Conservation (phyloP, 1,140 invertebrate genomes). For the Megalopta genalis region DNA sequence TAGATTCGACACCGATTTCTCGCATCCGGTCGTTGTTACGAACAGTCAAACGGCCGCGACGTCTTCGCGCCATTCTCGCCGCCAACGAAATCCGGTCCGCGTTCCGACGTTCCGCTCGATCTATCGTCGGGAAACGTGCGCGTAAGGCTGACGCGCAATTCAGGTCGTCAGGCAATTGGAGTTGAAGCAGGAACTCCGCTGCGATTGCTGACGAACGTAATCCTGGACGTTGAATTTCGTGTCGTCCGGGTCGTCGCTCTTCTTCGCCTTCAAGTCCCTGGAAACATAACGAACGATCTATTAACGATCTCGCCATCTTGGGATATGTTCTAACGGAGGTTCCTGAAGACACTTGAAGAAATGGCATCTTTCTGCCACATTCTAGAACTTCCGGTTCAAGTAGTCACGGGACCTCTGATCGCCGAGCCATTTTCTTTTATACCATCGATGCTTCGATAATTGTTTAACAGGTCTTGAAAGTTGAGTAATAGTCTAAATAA, state of each 20-base stretch:
- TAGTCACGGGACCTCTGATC: too few relatives aligned
- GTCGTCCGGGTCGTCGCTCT: constrained; percentile 81
- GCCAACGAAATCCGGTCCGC: constrained; percentile 68
- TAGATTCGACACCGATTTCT: not conserved
- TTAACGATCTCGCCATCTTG: not conserved
- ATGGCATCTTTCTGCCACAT: too few relatives aligned
- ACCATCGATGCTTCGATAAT: too few relatives aligned
- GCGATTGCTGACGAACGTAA: constrained; percentile 84
- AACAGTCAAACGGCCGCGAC: constrained; percentile 3
- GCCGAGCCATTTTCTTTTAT: too few relatives aligned
- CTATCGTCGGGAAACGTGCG: constrained; percentile 32
- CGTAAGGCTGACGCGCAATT: constrained; percentile 41
- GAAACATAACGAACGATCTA: constrained; percentile 53
- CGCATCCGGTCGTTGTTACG: not conserved
- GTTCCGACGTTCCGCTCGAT: constrained; percentile 48
- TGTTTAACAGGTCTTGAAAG: too few relatives aligned
- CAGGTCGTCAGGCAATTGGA: constrained; percentile 75
- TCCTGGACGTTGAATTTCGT: constrained; percentile 86
- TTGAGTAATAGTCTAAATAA: too few relatives aligned
- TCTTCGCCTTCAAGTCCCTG: constrained; percentile 83
- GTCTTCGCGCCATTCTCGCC: constrained; percentile 61
- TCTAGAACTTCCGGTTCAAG: too few relatives aligned
- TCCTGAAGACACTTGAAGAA: too few relatives aligned
- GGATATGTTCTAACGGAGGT: too few relatives aligned
- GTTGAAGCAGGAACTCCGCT: constrained; percentile 78